Conservation (phyloP, 2,888 invertebrate genomes). For the Silvanus unidentatus region DNA sequence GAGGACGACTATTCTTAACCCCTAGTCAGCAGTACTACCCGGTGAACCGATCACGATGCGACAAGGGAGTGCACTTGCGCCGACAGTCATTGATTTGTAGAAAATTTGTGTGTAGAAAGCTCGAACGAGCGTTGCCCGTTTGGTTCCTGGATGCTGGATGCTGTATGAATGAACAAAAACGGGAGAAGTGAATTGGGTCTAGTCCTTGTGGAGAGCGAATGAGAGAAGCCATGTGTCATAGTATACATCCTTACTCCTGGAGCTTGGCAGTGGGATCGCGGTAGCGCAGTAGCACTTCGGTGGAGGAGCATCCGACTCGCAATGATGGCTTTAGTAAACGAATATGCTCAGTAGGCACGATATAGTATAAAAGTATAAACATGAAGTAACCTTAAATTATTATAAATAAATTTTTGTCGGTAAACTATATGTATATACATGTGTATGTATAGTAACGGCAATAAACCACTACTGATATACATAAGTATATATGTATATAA, state of each 20-base stretch:
- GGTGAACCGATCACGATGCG: conserved; percentile 32
- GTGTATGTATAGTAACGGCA: conserved; percentile 33
- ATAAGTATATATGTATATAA: conserved; percentile 39
- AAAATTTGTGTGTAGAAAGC: conserved; percentile 31
- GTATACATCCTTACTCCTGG: conserved; percentile 32
- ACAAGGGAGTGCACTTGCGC: conserved; percentile 42
- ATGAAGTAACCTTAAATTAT: conserved; percentile 44
- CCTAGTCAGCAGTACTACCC: too few species aligned
- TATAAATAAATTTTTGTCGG: conserved; percentile 29
- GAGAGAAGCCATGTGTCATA: conserved; percentile 32
- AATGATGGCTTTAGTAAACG: conserved; percentile 43
- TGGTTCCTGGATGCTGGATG: too few species aligned
- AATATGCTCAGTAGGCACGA: conserved; percentile 45
- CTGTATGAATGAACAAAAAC: too few species aligned
- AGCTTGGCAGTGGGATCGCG: conserved; percentile 39
- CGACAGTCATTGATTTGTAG: conserved; percentile 43
- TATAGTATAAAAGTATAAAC: conserved; percentile 33
- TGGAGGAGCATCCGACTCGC: conserved; percentile 38
- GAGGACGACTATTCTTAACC: too few species aligned
- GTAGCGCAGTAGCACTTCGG: conserved; percentile 43
- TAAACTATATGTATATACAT: conserved; percentile 43
- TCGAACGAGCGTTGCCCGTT: conserved; percentile 34
- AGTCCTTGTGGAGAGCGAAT: conserved; percentile 12
- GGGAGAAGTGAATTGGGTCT: too few species aligned
- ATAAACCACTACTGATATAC: conserved; percentile 28